Base-by-base conservation (phyloP, 2,888 invertebrate genomes). In the Ectobius pallidus region DNA sequence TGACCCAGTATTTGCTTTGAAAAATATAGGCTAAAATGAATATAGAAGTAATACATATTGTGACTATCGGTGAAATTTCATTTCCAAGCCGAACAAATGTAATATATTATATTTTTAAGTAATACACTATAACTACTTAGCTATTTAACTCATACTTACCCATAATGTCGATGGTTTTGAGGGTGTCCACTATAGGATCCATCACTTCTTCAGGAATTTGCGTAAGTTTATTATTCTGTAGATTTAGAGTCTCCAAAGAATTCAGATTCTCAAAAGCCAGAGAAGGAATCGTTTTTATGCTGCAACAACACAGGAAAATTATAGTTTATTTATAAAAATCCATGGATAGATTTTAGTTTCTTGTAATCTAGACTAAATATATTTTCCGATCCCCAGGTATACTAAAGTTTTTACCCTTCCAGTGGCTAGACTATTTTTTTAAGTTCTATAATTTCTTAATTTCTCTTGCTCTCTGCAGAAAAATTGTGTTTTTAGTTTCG, bases 261-360 rank as follows among this genome's bases (percentile, higher is more conserved):
- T 95, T 95, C 75, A 96, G 85, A 82, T 94, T 94, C 80, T 95
- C 94, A 81, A 96, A 95, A 52, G 93, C 91, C 87, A 93, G 88
- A 27, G 92, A 90, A 7, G 94, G 95, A 77, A 96, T 83, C 67
- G 88, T 87, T 82, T 92, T 92, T 77, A 96, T 91, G 86, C 96
- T 96, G 84, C 75, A 83, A 82, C 75, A 78, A 30, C n/a, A 63
- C 16, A 63, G 34, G n/a, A n/a, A n/a, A n/a, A n/a, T n/a, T n/a
- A n/a, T n/a, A n/a, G 25, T 18, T 25, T 2, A 22, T 25, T 18
- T 14, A 22, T 20, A 58, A 55, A 1, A 22, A 18, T 25, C 16
- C 58, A 55, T 20, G 14, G 11, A 3, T 16, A 42, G 2, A 14
- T 44, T 46, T 46, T 1, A 1, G 3, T 3, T 46, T 46, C n/a